A percentile compares a stretch with the other conserved stretches of the same genome.
phyloP scores from a whole-genome alignment of 2,888 invertebrate species.

The Anthoptus insignis region DNA sequence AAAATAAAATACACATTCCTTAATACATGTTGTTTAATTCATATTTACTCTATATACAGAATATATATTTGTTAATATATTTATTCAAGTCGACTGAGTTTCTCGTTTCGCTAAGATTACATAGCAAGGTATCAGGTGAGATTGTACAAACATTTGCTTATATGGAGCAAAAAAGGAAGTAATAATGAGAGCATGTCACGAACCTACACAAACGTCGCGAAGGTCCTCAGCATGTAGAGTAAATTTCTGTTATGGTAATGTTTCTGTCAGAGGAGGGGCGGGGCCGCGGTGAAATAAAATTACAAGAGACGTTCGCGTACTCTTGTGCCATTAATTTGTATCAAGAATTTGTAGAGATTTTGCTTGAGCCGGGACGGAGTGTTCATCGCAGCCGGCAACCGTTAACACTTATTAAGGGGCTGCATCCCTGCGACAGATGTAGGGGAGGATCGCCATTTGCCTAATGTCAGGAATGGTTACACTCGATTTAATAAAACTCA shows the following conservation, averaged over 20 bases:
- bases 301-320: slow-evolving; percentile 75
- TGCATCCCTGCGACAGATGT: slow-evolving; percentile 87
- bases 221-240: slow-evolving; percentile 48
- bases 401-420: slow-evolving; percentile 87
- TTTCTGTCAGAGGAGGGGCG: slow-evolving; percentile 58
- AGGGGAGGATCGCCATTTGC: slow-evolving; percentile 86
- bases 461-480: slow-evolving; percentile 86
- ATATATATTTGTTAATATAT: no score
- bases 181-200: background rate
- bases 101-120: no score
- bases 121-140: background rate
- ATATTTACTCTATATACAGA: no score
- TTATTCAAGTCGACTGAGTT: no score
- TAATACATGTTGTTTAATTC: no score
- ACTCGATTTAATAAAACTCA: slow-evolving; percentile 87
- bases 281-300: slow-evolving; percentile 77
- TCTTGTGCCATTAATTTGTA: slow-evolving; percentile 84
- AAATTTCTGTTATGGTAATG: slow-evolving; percentile 59
- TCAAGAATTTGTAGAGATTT: slow-evolving; percentile 87
- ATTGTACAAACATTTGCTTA: slow-evolving; percentile 1
- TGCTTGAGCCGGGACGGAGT: slow-evolving; percentile 80
- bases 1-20: no score
- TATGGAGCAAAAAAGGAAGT: background rate
- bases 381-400: slow-evolving; percentile 84
- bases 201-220: slow-evolving; percentile 1